Conservation (phyloP, 1,140 invertebrate species). For the Callitettix versicolor region DNA sequence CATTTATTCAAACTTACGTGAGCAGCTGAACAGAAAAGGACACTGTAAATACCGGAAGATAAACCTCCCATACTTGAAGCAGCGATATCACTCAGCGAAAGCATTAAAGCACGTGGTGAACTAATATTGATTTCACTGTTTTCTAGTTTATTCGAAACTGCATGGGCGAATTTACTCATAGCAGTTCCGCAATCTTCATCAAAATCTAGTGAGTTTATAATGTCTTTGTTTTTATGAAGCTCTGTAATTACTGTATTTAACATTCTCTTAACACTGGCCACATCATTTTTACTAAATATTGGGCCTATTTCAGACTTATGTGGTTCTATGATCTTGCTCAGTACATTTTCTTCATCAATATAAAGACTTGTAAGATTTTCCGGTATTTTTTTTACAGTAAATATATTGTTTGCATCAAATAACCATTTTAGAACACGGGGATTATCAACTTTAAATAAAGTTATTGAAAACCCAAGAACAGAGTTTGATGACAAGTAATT, state of each 20-base stretch:
- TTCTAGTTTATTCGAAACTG: not conserved
- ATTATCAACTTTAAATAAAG: slow-evolving; percentile 2
- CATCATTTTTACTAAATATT: not conserved
- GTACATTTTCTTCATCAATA: not conserved
- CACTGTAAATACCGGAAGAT: not conserved
- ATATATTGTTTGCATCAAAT: not conserved
- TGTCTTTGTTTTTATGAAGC: not conserved
- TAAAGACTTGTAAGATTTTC: not conserved
- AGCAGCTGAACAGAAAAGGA: slow-evolving; percentile 1
- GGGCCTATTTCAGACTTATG: too few relatives aligned
- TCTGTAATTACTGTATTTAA: not conserved
- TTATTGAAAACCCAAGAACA: not conserved
- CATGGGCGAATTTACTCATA: not conserved
- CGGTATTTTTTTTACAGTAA: not conserved
- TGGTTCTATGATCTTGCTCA: too few relatives aligned
- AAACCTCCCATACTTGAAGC: not conserved
- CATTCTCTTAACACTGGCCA: not conserved
- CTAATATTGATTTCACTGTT: not conserved
- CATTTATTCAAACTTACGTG: slow-evolving; percentile 1
- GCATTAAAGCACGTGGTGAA: not conserved
- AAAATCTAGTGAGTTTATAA: not conserved
- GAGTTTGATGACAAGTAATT: not conserved
- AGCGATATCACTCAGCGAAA: not conserved
- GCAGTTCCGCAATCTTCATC: slow-evolving; percentile 2
- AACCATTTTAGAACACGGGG: not conserved